A percentile compares a stretch with the other conserved stretches of the same genome.
These are phyloP conservation scores for Ennomos quercinarius DNA, from an alignment of 2,888 invertebrate genomes.

Conservation along the genomic window DNA sequence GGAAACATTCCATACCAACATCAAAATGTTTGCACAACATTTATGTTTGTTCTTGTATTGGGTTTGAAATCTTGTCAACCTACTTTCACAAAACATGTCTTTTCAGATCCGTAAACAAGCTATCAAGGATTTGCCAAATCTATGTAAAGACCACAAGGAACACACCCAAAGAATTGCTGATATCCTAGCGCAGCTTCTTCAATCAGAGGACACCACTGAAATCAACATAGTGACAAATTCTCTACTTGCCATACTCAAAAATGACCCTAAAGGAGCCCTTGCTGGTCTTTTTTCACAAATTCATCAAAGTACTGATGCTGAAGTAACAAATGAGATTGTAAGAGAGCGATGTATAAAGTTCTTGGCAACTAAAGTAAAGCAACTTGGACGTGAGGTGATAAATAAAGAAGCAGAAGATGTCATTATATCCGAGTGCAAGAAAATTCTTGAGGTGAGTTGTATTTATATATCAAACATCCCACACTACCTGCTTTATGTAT, in stretches of 20 bases:
- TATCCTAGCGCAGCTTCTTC: slow-evolving; percentile 95
- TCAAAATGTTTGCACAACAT: too few relatives aligned
- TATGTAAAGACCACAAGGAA: slow-evolving; percentile 94
- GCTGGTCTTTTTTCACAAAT: slow-evolving; percentile 85
- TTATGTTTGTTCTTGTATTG: too few relatives aligned
- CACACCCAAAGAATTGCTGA: slow-evolving; percentile 95
- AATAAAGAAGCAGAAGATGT: slow-evolving; percentile 94
- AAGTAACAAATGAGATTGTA: slow-evolving; percentile 88
- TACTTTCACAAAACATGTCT: background rate
- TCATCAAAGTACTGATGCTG: slow-evolving; percentile 77
- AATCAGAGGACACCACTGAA: slow-evolving; percentile 94
- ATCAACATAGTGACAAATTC: slow-evolving; percentile 94
- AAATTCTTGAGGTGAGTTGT: slow-evolving; percentile 89
- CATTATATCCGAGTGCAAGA: slow-evolving; percentile 93
- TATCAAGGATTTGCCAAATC: slow-evolving; percentile 94
- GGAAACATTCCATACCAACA: too few relatives aligned
- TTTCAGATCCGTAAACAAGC: slow-evolving; percentile 96
- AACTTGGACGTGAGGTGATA: slow-evolving; percentile 90
- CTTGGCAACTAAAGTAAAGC: slow-evolving; percentile 92
- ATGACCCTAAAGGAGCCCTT: slow-evolving; percentile 88
- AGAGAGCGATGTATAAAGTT: slow-evolving; percentile 96
- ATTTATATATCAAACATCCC: too few relatives aligned
- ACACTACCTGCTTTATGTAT: too few relatives aligned
- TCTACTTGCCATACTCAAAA: slow-evolving; percentile 90
- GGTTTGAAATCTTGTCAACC: too few relatives aligned